Evolutionary conservation across 2,113 vertebrate species (phyloP), one percentile per base, ranked within the genome.

Genomic region (Forbesichthys agassizii): DNA sequence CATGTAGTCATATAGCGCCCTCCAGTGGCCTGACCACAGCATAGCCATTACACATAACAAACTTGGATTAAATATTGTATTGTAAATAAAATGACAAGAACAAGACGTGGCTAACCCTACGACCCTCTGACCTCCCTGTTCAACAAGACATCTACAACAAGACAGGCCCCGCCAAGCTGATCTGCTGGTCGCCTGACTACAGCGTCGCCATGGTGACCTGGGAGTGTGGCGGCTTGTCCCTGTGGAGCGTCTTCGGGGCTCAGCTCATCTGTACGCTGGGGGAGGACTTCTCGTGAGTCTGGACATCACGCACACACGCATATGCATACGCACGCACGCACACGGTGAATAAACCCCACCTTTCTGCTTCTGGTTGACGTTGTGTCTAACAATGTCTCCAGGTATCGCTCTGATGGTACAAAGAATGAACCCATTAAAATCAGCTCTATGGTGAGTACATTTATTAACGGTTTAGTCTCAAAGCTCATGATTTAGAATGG

Each of bases 221-320:
- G 98, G 95, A 97, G 68, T 94, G 87, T 75, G 98, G 98, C 14
- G 96, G 98, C 64, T 91, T 99, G 16, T 99, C 98, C 9, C 85
- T 99, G 59, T 99, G 98, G 97, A 99, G 98, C 65, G 98, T 99
- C 69, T 99, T 99, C 84, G 98, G 98, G 78, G 97, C 98, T 84
- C 98, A 98, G 69, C 95, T 99, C 78, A 96, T 99, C 86, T 99
- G 98, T 90, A 99, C 98, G 47, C 92, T 99, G 67, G 96, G 96
- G 86, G 98, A 96, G 85, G 98, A 98, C 85, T 99, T 98, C 91
- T 94, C 93, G 97, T 99, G 78, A 93, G 97, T 95, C 78, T 27
- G 74, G 48, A 10, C 61, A 62, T 14, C 27, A 27, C 27, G 27
- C 27, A 46, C 11, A 9, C 59, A 51, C 4, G 1, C 20, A 11